Evolutionary conservation across 2,113 vertebrate genomes (phyloP).

Genomic region (Seriola quinqueradiata): DNA sequence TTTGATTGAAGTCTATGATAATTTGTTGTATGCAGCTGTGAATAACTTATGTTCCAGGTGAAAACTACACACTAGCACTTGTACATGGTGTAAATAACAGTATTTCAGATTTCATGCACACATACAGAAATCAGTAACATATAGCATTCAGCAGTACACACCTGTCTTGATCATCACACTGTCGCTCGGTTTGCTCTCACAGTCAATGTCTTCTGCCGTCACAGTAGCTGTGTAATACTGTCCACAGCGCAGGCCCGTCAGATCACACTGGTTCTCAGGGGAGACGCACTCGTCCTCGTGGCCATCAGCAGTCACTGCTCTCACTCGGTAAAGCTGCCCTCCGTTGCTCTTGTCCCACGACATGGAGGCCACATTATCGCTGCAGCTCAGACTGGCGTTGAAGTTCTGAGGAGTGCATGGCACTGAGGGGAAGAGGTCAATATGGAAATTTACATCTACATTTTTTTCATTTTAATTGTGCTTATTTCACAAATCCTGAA

Average conservation of each 20-base stretch:
- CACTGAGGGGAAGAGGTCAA: conserved; percentile 55
- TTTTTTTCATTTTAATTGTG: background rate
- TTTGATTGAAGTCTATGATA: no score
- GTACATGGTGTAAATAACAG: background rate
- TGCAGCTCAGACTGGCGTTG: conserved; percentile 74
- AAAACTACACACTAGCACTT: background rate
- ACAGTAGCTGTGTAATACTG: conserved; percentile 76
- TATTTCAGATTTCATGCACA: background rate
- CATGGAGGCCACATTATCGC: conserved; percentile 75
- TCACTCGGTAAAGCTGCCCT: conserved; percentile 75
- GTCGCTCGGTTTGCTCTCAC: conserved; percentile 73
- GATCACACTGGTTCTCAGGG: conserved; percentile 68
- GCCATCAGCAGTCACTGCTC: conserved; percentile 60
- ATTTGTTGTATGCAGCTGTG: no score
- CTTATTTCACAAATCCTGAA: background rate
- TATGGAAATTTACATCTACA: background rate
- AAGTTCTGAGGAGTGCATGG: conserved; percentile 79
- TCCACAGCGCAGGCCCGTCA: conserved; percentile 79
- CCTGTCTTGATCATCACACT: conserved; percentile 78
- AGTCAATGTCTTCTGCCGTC: conserved; percentile 72
- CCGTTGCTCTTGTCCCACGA: conserved; percentile 70
- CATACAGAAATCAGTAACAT: no score
- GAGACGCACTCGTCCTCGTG: conserved; percentile 67
- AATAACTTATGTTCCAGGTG: no score
- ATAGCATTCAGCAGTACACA: conserved; percentile 36